These are phyloP conservation scores for Lineus longissimus DNA, from an alignment of 1,140 invertebrate species.

Conservation along the genomic window DNA sequence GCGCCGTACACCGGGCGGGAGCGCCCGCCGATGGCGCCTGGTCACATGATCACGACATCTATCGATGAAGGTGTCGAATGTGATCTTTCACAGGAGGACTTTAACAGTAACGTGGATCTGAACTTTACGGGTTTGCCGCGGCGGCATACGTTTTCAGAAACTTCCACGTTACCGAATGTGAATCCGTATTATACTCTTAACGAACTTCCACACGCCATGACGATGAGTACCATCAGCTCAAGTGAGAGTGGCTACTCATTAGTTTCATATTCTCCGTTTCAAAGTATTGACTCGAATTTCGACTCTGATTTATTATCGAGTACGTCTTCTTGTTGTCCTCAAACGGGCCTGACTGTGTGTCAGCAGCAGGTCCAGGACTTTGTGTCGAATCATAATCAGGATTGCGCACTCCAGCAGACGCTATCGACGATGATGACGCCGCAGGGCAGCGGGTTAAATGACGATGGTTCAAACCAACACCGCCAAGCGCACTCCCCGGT, in stretches of 20 bases:
- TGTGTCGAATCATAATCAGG: too few relatives aligned
- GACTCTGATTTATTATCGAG: not conserved
- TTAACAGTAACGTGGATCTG: conserved; percentile 20
- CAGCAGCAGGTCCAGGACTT: too few relatives aligned
- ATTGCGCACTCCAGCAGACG: not conserved
- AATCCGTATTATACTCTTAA: too few relatives aligned
- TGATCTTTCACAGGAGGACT: conserved; percentile 46
- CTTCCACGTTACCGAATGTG: not conserved
- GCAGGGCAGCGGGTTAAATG: conserved; percentile 3
- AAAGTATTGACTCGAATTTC: conserved; percentile 1
- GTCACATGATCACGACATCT: conserved; percentile 48
- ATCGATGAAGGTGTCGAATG: conserved; percentile 57
- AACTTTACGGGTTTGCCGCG: not conserved
- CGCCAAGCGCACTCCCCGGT: conserved; percentile 73
- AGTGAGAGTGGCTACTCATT: conserved; percentile 1
- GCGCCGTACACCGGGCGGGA: conserved; percentile 18
- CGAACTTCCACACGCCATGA: not conserved
- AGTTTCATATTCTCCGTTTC: conserved; percentile 4
- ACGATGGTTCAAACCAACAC: conserved; percentile 49
- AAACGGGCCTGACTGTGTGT: not conserved
- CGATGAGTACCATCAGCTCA: not conserved
- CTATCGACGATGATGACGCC: not conserved
- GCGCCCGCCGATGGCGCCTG: conserved; percentile 13
- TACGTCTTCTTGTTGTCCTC: not conserved
- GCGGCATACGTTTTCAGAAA: conserved; percentile 17